A percentile compares a stretch with the other conserved stretches of the same genome.
Evolutionary conservation across 2,113 vertebrate genomes (phyloP).

Genomic region (Planiliza haematocheilus): DNA sequence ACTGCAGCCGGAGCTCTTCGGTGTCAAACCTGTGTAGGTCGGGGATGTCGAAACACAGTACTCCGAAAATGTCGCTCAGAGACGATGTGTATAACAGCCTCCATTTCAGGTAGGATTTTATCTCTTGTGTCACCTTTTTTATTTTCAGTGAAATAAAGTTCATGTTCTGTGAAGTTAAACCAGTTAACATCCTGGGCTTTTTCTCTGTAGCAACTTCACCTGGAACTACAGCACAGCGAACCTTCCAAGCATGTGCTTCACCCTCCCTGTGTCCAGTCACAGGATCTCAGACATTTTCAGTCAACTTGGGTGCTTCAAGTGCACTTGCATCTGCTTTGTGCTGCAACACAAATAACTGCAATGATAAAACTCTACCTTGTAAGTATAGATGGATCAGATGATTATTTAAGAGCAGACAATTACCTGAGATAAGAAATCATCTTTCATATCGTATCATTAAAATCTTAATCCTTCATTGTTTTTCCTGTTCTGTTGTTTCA

Average conservation of each 20-base stretch:
- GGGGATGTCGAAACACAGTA: accelerated
- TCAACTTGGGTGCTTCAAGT: background rate
- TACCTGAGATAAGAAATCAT: too few species aligned
- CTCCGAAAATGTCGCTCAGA: accelerated
- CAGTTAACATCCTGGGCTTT: background rate
- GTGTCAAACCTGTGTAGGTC: background rate
- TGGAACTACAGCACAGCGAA: accelerated
- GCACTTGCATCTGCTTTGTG: background rate
- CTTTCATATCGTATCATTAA: too few species aligned
- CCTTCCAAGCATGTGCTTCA: background rate
- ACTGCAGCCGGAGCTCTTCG: slow-evolving; percentile 15
- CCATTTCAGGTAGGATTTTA: background rate
- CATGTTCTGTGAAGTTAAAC: too few species aligned
- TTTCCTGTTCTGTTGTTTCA: too few species aligned
- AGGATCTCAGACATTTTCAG: background rate
- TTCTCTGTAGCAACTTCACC: background rate
- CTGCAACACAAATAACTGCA: background rate
- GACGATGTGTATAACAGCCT: background rate
- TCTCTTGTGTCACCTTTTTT: background rate
- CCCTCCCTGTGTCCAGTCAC: slow-evolving; percentile 2
- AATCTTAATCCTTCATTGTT: too few species aligned
- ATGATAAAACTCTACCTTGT: background rate
- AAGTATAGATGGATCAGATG: background rate
- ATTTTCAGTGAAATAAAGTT: too few species aligned
- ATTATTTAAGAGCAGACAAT: too few species aligned